Base-by-base conservation (phyloP, 2,113 vertebrate genomes). In the Epinephelus lanceolatus region DNA sequence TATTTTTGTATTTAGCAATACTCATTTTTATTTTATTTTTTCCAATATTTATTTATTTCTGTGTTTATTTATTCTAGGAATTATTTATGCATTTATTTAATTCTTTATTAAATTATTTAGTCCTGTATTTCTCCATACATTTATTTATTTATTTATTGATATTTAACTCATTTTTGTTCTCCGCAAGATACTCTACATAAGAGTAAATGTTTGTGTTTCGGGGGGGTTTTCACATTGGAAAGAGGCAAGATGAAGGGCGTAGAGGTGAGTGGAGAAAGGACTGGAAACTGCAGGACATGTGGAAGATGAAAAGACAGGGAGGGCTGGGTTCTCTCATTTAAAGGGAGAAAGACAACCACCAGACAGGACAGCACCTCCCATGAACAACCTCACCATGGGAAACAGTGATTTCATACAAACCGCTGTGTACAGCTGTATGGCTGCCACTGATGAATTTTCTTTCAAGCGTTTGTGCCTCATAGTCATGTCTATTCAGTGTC, bases 391-490 rank as follows among this genome's bases (percentile, higher is more conserved):
- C 67, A 12, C 73, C 55, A 30, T 59, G 69, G 81, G 56, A 85
- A 84, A 73, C 18, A 21, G 73, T 53, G 66, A 88, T 83, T 83
- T 84, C 75, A 86, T 68, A 52, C 51, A 78, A 63, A 80, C 69
- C 57, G 71, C 71, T 69, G 79, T 74, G 68, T 69, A 69, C 68
- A 52, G 37, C 40, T 75, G 66, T 65, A 47, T 47, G 12, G 37
- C 6, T 72, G 13, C 30, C 3, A 6, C 3, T 62, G 66, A 47
- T 80, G 78, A 17, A 5, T 78, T 82, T 74, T 59, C 59, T 76
- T 60, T 84, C 37, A 30, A 30, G 1, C 19, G 17, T 80, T 80
- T 76, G 40, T 45, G 27, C 56, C 66, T 49, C 57, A 23, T 5
- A 18, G 60, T 21, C 15, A 6, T 70, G 55, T 82, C 75, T 83